Evolutionary conservation across 2,888 invertebrate species (phyloP).

Genomic region (Aromia moschata): DNA sequence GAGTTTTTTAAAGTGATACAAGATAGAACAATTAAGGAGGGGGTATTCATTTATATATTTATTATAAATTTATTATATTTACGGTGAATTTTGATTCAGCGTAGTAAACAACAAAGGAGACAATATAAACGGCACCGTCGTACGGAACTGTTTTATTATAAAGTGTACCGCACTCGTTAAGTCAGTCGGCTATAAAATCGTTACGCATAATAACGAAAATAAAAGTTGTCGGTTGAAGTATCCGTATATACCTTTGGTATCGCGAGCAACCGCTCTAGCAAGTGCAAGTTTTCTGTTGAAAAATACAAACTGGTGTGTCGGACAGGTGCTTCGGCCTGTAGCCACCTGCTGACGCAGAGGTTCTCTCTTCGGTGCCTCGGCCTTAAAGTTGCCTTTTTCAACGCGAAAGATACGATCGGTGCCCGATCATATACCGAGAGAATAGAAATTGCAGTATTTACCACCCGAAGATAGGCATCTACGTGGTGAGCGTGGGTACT

Average conservation of each 20-base stretch:
- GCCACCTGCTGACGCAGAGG: conserved; percentile 41
- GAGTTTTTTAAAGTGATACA: no score
- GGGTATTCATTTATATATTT: no score
- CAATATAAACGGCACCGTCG: no score
- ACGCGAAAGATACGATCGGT: conserved; percentile 24
- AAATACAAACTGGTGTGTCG: conserved; percentile 55
- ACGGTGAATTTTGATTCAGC: no score
- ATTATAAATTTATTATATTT: no score
- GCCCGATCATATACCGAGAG: conserved; percentile 18
- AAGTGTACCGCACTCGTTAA: no score
- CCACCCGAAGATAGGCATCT: conserved; percentile 17
- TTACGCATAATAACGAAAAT: background rate
- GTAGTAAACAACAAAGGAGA: no score
- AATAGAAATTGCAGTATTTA: conserved; percentile 33
- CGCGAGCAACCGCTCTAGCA: conserved; percentile 39
- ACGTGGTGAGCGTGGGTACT: conserved; percentile 2
- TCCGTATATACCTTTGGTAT: conserved; percentile 12
- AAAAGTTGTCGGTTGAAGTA: background rate
- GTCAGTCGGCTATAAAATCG: background rate
- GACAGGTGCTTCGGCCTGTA: conserved; percentile 52
- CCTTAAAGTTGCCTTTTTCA: conserved; percentile 24
- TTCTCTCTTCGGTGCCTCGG: conserved; percentile 23
- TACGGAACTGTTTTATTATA: no score
- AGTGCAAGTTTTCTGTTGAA: conserved; percentile 56
- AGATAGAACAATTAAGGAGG: no score